Conservation (phyloP, 2,888 invertebrate species). For the Agelastica alni region DNA sequence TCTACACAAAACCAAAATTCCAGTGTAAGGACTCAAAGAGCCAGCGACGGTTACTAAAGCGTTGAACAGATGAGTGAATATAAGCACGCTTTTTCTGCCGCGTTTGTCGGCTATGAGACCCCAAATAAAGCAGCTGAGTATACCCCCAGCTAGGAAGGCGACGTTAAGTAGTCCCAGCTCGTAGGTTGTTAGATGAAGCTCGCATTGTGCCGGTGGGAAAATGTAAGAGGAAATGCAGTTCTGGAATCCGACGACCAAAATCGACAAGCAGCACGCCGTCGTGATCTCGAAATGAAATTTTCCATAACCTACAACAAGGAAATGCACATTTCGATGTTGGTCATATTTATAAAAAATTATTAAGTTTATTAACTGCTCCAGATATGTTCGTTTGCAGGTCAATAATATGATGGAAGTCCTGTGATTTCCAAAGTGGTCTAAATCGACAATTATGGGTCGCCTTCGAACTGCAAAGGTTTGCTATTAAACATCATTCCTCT, state of each 20-base stretch:
- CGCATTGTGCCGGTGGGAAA: slow-evolving; percentile 73
- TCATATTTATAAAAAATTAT: too few relatives aligned
- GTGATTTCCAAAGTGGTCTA: too few relatives aligned
- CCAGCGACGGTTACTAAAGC: slow-evolving; percentile 57
- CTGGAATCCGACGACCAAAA: slow-evolving; percentile 67
- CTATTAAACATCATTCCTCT: too few relatives aligned
- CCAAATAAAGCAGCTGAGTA: slow-evolving; percentile 78
- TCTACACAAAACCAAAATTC: slow-evolving; percentile 57
- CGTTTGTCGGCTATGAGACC: slow-evolving; percentile 77
- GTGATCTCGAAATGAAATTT: slow-evolving; percentile 68
- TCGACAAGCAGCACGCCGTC: slow-evolving; percentile 66
- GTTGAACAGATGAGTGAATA: slow-evolving; percentile 53
- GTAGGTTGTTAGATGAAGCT: slow-evolving; percentile 66
- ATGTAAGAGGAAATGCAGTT: slow-evolving; percentile 73
- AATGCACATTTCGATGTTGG: too few relatives aligned
- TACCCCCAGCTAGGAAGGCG: slow-evolving; percentile 73
- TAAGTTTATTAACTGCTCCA: too few relatives aligned
- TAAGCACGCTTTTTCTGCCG: slow-evolving; percentile 66
- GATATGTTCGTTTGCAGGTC: too few relatives aligned
- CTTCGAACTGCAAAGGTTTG: too few relatives aligned
- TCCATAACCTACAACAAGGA: slow-evolving; percentile 67
- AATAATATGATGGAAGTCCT: too few relatives aligned
- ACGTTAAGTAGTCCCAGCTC: slow-evolving; percentile 74
- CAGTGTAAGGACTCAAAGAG: slow-evolving; percentile 33
- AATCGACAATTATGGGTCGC: too few relatives aligned